Percentiles rank a stretch among this genome's conserved stretches.
phyloP scores from a whole-genome alignment of 1,140 invertebrate species.

The Paralvinella palmiformis region DNA sequence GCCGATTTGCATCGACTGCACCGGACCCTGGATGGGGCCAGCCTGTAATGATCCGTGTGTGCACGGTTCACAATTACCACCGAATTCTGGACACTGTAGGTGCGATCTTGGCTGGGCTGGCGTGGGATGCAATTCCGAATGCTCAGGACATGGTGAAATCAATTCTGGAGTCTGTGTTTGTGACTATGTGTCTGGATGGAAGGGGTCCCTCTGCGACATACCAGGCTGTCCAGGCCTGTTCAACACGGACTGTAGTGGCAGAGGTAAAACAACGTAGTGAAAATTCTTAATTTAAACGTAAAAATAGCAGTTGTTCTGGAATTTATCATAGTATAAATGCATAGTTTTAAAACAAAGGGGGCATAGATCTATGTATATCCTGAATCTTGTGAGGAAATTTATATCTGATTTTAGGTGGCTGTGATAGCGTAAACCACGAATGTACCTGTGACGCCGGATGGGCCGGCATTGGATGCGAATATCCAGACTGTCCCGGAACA shows the following conservation, averaged over 20 bases:
- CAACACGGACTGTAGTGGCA: conserved; percentile 31
- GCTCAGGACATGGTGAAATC: conserved; percentile 33
- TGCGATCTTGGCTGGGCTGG: conserved; percentile 37
- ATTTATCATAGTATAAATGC: too few relatives aligned
- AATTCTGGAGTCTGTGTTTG: conserved; percentile 27
- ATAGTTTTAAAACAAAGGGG: too few relatives aligned
- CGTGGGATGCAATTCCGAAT: conserved; percentile 37
- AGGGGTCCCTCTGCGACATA: conserved; percentile 34
- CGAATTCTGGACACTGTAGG: conserved; percentile 28
- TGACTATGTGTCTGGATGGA: conserved; percentile 35
- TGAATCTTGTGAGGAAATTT: too few relatives aligned
- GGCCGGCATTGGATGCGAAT: conserved; percentile 34
- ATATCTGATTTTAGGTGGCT: conserved; percentile 27
- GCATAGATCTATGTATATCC: too few relatives aligned
- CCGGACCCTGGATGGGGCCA: conserved; percentile 32
- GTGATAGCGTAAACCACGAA: conserved; percentile 28
- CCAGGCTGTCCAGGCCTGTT: conserved; percentile 36
- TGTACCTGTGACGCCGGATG: conserved; percentile 36
- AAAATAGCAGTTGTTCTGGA: too few relatives aligned
- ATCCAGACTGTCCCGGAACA: conserved; percentile 32
- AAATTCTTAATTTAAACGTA: too few relatives aligned
- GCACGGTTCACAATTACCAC: conserved; percentile 29
- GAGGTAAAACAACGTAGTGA: too few relatives aligned
- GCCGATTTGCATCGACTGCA: conserved; percentile 30
- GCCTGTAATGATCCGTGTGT: conserved; percentile 36